Evolutionary conservation across 2,797 vertebrate genomes (phyloP).

Genomic region (Diplodus sargus): DNA sequence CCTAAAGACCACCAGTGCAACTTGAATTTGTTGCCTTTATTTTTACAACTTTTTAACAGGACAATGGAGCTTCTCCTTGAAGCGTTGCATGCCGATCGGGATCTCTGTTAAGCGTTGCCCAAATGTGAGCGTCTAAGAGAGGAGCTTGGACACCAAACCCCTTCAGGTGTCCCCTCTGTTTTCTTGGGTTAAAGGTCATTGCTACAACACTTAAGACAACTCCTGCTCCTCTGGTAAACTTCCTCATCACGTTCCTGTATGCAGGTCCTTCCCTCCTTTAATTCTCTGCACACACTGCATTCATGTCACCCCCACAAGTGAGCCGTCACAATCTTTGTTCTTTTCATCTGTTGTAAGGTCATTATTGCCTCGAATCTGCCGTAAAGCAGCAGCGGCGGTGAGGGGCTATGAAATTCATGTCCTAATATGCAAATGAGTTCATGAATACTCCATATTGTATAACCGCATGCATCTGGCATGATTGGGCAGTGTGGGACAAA

Average conservation of each 20-base stretch:
- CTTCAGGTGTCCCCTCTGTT: slow-evolving; percentile 30
- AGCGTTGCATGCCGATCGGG: slow-evolving; percentile 3
- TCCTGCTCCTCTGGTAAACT: slow-evolving; percentile 27
- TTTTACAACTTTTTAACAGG: slow-evolving; percentile 47
- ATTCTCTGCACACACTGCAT: slow-evolving; percentile 31
- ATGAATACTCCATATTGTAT: slow-evolving; percentile 77
- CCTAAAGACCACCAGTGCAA: slow-evolving; percentile 79
- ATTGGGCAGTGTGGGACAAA: slow-evolving; percentile 80
- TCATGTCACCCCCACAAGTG: slow-evolving; percentile 53
- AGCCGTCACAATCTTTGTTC: slow-evolving; percentile 62
- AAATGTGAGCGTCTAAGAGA: slow-evolving; percentile 10
- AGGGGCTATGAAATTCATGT: slow-evolving; percentile 66
- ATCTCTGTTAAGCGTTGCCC: background rate
- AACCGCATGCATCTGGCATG: slow-evolving; percentile 79
- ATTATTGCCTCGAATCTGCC: slow-evolving; percentile 63
- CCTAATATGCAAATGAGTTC: slow-evolving; percentile 81
- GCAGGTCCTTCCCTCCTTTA: slow-evolving; percentile 10
- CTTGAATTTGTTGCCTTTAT: slow-evolving; percentile 60
- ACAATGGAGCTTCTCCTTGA: slow-evolving; percentile 24
- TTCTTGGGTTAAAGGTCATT: slow-evolving; percentile 51
- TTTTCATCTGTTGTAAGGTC: slow-evolving; percentile 72
- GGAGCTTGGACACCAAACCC: slow-evolving; percentile 1
- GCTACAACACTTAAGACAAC: slow-evolving; percentile 33
- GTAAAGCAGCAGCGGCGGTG: slow-evolving; percentile 45
- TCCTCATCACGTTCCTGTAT: slow-evolving; percentile 29